Percentiles rank a stretch among this genome's conserved stretches.
These are phyloP conservation scores for Archilochus colubris DNA, from an alignment of 2,113 vertebrate species.

Conservation along the genomic window DNA sequence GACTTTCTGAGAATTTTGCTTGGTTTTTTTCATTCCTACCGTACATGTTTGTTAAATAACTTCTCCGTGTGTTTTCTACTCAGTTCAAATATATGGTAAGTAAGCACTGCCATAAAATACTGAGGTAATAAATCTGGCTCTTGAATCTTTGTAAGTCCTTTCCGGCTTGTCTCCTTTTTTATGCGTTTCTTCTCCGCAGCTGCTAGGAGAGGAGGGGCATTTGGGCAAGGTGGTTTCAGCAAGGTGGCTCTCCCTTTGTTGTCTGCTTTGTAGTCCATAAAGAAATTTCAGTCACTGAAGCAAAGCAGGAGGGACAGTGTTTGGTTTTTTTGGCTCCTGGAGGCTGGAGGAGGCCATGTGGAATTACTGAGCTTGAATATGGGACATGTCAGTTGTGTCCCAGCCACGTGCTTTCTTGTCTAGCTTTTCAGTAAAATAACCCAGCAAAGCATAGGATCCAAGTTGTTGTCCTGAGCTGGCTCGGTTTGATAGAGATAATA, in stretches of 20 bases:
- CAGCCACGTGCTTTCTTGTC: neutral
- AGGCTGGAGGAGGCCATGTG: neutral
- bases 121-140: neutral
- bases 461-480: fast-evolving
- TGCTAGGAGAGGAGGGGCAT: neutral
- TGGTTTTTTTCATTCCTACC: neutral
- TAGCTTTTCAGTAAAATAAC: fast-evolving
- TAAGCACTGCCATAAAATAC: neutral
- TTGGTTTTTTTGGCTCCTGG: neutral
- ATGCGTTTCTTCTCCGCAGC: neutral
- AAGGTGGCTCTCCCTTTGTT: neutral
- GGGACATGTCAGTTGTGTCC: fast-evolving
- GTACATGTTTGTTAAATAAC: fast-evolving
- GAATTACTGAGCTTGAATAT: neutral
- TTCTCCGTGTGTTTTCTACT: neutral
- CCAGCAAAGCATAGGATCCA: neutral
- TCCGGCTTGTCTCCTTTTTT: neutral
- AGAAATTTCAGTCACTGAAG: neutral
- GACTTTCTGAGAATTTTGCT: neutral
- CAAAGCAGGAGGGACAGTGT: neutral
- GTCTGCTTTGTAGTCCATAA: neutral
- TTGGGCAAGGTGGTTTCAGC: fast-evolving
- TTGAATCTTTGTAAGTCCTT: neutral
- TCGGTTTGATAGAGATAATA: neutral
- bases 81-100: fast-evolving